These are phyloP conservation scores for Thera britannica DNA, from an alignment of 2,888 invertebrate species.

Conservation along the genomic window DNA sequence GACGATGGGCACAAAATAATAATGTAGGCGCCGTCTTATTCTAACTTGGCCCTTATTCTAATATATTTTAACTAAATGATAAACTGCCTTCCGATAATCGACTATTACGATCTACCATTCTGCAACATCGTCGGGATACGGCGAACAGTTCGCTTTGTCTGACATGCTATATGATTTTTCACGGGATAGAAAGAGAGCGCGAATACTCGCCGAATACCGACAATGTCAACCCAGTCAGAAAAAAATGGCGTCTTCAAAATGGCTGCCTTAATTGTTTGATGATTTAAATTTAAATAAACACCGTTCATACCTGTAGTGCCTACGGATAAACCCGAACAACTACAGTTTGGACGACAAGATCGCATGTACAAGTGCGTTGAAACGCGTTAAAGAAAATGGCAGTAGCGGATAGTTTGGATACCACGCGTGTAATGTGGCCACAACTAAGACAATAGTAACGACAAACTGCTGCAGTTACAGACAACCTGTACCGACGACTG, in stretches of 20 bases:
- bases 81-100: background rate
- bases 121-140: background rate
- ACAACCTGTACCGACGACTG: background rate
- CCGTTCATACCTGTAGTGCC: constrained; percentile 21
- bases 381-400: constrained; percentile 28
- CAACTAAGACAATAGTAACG: constrained; percentile 20
- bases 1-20: constrained; percentile 47
- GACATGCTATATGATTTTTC: background rate
- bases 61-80: constrained; percentile 27
- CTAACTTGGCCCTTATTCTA: constrained; percentile 65
- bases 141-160: background rate
- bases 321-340: constrained; percentile 18
- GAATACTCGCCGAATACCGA: background rate
- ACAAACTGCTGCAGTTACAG: background rate
- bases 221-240: background rate
- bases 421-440: constrained; percentile 14
- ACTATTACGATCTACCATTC: background rate
- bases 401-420: constrained; percentile 25
- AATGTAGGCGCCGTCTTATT: constrained; percentile 63
- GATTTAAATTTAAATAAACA: constrained; percentile 9
- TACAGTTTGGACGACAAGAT: constrained; percentile 17
- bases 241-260: constrained; percentile 13
- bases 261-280: constrained; percentile 6
- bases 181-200: background rate
- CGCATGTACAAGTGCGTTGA: constrained; percentile 14